These are phyloP conservation scores for Percopsis omiscomaycus DNA, from an alignment of 2,797 vertebrate genomes.

Conservation along the genomic window DNA sequence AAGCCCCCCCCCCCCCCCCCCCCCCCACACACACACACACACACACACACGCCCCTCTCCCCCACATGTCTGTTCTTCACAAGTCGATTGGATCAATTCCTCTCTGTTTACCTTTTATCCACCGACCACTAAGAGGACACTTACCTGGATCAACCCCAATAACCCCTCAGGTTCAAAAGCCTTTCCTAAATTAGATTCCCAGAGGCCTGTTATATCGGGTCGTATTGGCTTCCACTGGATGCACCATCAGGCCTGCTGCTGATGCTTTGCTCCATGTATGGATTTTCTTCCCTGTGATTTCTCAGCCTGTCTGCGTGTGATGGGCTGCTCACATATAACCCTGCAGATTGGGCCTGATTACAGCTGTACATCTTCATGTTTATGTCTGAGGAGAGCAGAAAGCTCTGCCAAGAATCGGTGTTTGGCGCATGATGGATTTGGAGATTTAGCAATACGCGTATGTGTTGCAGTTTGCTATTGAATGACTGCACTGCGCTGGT, in stretches of 20 bases:
- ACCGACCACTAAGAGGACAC: conserved; percentile 35
- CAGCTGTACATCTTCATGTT: conserved; percentile 62
- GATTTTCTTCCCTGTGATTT: conserved; percentile 69
- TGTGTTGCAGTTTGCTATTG: conserved; percentile 42
- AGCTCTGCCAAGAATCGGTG: conserved; percentile 44
- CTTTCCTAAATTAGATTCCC: conserved; percentile 38
- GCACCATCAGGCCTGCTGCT: conserved; percentile 45
- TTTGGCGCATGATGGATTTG: conserved; percentile 40
- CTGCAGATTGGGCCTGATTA: conserved; percentile 63
- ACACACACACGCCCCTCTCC: conserved; percentile 11
- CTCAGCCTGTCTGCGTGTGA: conserved; percentile 63
- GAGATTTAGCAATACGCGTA: conserved; percentile 41
- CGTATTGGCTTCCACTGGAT: conserved; percentile 51
- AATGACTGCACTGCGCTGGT: conserved; percentile 33
- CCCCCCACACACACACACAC: conserved; percentile 4
- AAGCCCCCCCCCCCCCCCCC: background rate
- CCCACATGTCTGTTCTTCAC: conserved; percentile 29
- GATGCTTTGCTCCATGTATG: conserved; percentile 57
- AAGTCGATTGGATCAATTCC: conserved; percentile 53
- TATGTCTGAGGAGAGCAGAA: conserved; percentile 46
- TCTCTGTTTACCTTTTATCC: conserved; percentile 48
- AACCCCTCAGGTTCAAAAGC: conserved; percentile 19
- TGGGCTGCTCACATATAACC: conserved; percentile 64
- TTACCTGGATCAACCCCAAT: conserved; percentile 30
- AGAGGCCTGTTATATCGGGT: conserved; percentile 48